Evolutionary conservation across 2,888 invertebrate species (phyloP).

Genomic region (Coecobrya sp.): DNA sequence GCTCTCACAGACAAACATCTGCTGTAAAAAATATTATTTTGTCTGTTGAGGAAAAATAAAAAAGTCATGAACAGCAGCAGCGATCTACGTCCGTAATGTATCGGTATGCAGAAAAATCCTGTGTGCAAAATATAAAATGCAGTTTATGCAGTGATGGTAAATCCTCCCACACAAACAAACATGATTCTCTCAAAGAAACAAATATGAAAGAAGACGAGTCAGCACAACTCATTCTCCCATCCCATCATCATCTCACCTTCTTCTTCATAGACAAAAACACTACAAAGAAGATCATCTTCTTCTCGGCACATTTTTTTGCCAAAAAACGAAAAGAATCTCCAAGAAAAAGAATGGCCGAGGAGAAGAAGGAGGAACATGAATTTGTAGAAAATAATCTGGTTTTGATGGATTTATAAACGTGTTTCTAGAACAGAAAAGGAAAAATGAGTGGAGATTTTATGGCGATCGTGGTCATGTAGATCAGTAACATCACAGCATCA

Average conservation of each 20-base stretch:
- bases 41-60: constrained; percentile 13
- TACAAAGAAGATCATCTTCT: no score
- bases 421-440: constrained; percentile 39
- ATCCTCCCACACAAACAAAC: constrained; percentile 47
- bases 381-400: background rate
- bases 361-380: background rate
- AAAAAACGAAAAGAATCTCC: constrained; percentile 12
- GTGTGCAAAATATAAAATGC: constrained; percentile 9
- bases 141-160: background rate
- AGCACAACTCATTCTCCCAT: no score
- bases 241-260: no score
- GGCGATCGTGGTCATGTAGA: background rate
- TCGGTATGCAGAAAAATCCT: background rate
- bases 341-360: background rate
- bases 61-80: background rate
- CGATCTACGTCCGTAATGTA: background rate
- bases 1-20: background rate
- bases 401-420: constrained; percentile 59
- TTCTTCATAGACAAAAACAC: no score
- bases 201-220: background rate
- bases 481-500: background rate
- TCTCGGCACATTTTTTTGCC: no score
- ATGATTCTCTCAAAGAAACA: background rate
- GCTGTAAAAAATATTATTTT: background rate
- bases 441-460: background rate